Evolutionary conservation across 2,113 vertebrate species (phyloP).

Genomic region (Rhinoptilus africanus): DNA sequence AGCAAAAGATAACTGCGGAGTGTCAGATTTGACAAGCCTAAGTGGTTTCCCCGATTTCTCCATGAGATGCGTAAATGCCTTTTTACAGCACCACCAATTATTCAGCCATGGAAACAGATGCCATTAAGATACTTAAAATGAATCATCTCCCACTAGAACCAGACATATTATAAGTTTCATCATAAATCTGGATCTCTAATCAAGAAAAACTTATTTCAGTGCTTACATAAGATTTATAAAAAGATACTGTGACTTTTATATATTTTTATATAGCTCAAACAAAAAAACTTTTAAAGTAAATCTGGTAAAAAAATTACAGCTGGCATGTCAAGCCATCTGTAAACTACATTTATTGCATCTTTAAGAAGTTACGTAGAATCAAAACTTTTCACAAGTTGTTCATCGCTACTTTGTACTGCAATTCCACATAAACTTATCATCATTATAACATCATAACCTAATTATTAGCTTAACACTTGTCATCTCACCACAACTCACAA

Average conservation of each 20-base stretch:
- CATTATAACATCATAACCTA: background rate
- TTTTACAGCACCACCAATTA: background rate
- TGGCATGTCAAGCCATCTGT: background rate
- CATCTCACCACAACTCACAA: background rate
- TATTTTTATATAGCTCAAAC: background rate
- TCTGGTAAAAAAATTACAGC: background rate
- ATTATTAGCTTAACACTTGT: background rate
- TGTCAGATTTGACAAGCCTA: background rate
- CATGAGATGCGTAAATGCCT: background rate
- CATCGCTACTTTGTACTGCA: background rate
- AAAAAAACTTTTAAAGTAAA: background rate
- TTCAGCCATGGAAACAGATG: background rate
- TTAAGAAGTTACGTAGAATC: background rate
- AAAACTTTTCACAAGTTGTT: background rate
- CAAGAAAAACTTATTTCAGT: background rate
- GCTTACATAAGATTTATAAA: background rate
- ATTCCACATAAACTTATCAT: background rate
- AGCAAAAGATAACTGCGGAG: background rate
- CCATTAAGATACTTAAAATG: background rate
- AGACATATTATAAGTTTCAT: background rate
- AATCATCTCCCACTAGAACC: background rate
- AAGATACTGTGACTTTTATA: background rate
- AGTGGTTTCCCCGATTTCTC: background rate
- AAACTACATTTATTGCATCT: background rate
- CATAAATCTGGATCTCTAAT: background rate